Evolutionary conservation across 2,797 vertebrate genomes (phyloP), one percentile per base, ranked within the genome.

Genomic region (Neosilurus mollespiculum): DNA sequence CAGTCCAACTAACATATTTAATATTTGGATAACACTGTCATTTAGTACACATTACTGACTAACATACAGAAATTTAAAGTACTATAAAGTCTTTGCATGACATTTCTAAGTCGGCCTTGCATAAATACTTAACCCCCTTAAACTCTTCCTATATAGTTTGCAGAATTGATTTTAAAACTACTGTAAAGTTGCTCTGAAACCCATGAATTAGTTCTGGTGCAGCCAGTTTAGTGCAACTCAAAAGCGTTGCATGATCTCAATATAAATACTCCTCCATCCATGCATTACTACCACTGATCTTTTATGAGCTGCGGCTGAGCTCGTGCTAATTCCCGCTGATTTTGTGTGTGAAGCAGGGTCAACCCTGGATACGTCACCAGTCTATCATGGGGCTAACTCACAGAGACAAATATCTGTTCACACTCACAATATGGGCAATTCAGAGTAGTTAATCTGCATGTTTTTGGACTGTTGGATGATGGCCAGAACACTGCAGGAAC

Each of bases 11-110:
- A 76, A 76, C 62, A 81, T 49, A 80, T 16, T 56, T 54, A 24
- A 69, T n/a, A 85, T 73, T 65, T 78, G 4, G 37, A 67, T 81
- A 84, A 80, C 70, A 84, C 34, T 22, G 16, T 34, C 51, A 78
- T 54, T 76, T 58, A 54, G 49, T 34, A n/a, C 2, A 14, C 24
- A 53, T 69, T 59, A 26, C 79, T n/a, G 71, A 65, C 62, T 43
- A 34, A 53, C 11, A 78, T 64, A 77, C 51, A 71, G 30, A 49
- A 73, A 75, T 79, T 83, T 43, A 65, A 81, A 81, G 78, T 81
- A 82, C 61, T 80, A 53, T 53, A 77, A 81, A 53, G 58, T 69
- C 61, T 54, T 69, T 22, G n/a, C 24, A 79, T 51, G 56, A 61
- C 14, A 26, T 49, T 79, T 26, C 20, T 10, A 53, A 53, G 24